phyloP scores from a whole-genome alignment of 1,140 invertebrate species.

The Onthophagus taurus region DNA sequence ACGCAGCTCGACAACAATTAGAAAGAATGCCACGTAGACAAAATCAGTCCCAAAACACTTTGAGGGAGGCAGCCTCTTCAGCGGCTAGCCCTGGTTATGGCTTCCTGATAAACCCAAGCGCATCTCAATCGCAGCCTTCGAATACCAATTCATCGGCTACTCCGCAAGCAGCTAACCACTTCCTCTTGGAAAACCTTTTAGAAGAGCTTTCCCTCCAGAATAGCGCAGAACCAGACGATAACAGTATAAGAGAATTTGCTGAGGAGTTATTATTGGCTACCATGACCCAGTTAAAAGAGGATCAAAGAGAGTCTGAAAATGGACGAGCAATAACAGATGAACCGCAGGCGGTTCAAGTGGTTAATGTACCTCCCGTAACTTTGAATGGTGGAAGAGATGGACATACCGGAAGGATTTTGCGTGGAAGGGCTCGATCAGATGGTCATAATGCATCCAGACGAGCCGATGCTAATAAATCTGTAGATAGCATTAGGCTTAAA shows the following conservation, averaged over 20 bases:
- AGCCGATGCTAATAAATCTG: conserved; percentile 15
- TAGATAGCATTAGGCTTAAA: too few species aligned
- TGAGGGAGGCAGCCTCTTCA: conserved; percentile 15
- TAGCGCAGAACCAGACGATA: conserved; percentile 22
- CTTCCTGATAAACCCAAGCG: conserved; percentile 30
- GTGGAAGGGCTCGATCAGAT: conserved; percentile 17
- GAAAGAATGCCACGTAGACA: conserved; percentile 76
- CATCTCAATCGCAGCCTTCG: conserved; percentile 25
- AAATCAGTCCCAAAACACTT: conserved; percentile 38
- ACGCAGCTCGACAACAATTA: conserved; percentile 72
- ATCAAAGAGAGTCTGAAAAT: too few species aligned
- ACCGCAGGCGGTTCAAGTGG: not conserved
- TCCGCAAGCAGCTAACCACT: conserved; percentile 30
- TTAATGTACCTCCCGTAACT: not conserved
- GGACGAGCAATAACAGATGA: not conserved
- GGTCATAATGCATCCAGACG: conserved; percentile 16
- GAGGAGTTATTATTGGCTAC: conserved; percentile 25
- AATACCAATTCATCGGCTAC: conserved; percentile 25
- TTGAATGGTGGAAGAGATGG: not conserved
- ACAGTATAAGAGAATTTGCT: conserved; percentile 32
- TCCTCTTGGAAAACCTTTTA: conserved; percentile 30
- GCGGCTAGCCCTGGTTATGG: conserved; percentile 20
- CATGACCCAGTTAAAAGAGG: too few species aligned
- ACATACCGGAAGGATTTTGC: conserved; percentile 3
- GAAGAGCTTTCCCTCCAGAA: conserved; percentile 31